Evolutionary conservation across 2,888 invertebrate genomes (phyloP).

Genomic region (Acronicta alni): DNA sequence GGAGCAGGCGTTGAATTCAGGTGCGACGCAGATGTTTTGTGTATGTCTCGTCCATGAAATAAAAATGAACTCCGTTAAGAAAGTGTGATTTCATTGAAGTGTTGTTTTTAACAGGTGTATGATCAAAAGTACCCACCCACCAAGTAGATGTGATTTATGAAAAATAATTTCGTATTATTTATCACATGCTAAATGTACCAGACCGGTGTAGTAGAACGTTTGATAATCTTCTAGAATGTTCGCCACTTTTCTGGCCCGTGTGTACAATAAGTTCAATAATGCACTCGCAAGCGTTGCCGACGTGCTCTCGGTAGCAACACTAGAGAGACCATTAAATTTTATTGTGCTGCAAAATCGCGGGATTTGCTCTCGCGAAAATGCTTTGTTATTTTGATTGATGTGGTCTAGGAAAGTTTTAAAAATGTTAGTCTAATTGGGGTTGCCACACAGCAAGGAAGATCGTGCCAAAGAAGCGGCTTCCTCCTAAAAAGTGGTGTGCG

Average conservation of each 20-base stretch:
- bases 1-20: no score
- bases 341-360: conserved; percentile 39
- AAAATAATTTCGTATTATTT: no score
- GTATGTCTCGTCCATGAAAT: no score
- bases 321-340: conserved; percentile 50
- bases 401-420: not conserved
- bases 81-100: no score
- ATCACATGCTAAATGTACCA: no score
- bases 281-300: conserved; percentile 31
- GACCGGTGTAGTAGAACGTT: no score
- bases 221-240: not conserved
- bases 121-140: no score
- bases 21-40: no score
- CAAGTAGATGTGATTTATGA: no score
- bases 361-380: conserved; percentile 32
- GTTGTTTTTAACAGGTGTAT: no score
- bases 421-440: not conserved
- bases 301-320: conserved; percentile 12
- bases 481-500: no score
- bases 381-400: conserved; percentile 40
- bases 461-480: not conserved
- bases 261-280: conserved; percentile 31
- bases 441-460: not conserved
- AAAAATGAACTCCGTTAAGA: no score
- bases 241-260: not conserved